Evolutionary conservation across 2,797 vertebrate genomes (phyloP).

Genomic region (Pipistrellus pygmaeus): DNA sequence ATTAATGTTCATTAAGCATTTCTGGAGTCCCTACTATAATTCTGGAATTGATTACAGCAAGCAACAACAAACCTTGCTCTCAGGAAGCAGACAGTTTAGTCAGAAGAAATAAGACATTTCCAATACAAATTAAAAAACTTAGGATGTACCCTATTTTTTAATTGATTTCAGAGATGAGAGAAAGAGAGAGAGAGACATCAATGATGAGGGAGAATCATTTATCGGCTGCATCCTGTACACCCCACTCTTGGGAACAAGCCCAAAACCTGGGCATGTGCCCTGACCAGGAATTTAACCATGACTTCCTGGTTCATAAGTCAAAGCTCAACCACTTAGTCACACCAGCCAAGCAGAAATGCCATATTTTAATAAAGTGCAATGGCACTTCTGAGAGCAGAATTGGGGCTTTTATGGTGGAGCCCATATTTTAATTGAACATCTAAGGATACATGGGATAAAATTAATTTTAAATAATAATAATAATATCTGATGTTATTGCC

Average conservation of each 20-base stretch:
- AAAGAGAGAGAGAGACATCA: too few relatives aligned
- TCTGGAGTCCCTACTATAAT: background rate
- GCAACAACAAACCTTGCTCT: background rate
- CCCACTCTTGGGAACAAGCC: too few relatives aligned
- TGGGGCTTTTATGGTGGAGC: background rate
- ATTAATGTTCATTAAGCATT: slow-evolving; percentile 41
- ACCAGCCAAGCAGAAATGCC: background rate
- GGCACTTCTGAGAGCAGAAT: background rate
- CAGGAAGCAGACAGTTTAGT: slow-evolving; percentile 19
- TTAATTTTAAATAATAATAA: background rate
- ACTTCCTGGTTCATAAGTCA: too few relatives aligned
- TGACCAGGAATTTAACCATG: too few relatives aligned
- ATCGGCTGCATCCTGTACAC: too few relatives aligned
- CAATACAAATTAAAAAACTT: background rate
- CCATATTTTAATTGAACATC: background rate
- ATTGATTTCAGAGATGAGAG: too few relatives aligned
- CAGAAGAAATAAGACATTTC: slow-evolving; percentile 35
- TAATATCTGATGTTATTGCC: background rate
- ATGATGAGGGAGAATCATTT: too few relatives aligned
- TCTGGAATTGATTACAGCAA: slow-evolving; percentile 4
- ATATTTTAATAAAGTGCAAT: background rate
- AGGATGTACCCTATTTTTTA: background rate
- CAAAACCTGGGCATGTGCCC: too few relatives aligned
- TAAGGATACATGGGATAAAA: background rate
- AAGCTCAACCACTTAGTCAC: too few relatives aligned